Conservation (phyloP, 1,140 invertebrate genomes). For the Trichonephila inaurata region DNA sequence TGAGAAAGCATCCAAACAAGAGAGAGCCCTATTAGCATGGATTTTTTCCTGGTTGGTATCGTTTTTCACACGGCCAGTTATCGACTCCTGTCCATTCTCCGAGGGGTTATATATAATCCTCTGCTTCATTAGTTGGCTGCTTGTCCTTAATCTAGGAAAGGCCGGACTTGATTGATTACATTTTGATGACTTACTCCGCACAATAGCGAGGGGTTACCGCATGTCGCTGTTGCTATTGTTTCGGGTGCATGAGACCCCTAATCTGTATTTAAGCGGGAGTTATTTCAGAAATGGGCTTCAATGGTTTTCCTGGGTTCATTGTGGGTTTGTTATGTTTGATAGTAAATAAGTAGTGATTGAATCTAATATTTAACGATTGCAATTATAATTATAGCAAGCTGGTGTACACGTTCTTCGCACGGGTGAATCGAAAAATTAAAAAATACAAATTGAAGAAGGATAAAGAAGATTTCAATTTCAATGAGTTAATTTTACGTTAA, state of each 20-base stretch:
- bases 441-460: too few relatives aligned
- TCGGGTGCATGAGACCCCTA: background rate
- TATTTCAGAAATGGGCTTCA: slow-evolving; percentile 1
- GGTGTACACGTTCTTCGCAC: too few relatives aligned
- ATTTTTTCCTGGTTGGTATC: background rate
- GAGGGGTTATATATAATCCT: slow-evolving; percentile 49
- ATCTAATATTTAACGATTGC: too few relatives aligned
- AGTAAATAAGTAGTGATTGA: too few relatives aligned
- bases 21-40: background rate
- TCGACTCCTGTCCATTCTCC: slow-evolving; percentile 5
- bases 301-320: background rate
- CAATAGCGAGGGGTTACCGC: slow-evolving; percentile 9
- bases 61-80: slow-evolving; percentile 43
- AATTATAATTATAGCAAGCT: too few relatives aligned
- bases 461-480: too few relatives aligned
- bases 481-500: too few relatives aligned
- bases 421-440: too few relatives aligned
- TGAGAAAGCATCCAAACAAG: background rate
- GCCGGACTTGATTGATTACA: slow-evolving; percentile 39
- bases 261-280: slow-evolving; percentile 22
- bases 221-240: slow-evolving; percentile 18
- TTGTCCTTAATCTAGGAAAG: slow-evolving; percentile 24
- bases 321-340: too few relatives aligned
- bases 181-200: slow-evolving; percentile 36
- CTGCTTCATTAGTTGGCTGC: slow-evolving; percentile 41